phyloP scores from a whole-genome alignment of 2,113 vertebrate genomes.

The Mustelus asterias region DNA sequence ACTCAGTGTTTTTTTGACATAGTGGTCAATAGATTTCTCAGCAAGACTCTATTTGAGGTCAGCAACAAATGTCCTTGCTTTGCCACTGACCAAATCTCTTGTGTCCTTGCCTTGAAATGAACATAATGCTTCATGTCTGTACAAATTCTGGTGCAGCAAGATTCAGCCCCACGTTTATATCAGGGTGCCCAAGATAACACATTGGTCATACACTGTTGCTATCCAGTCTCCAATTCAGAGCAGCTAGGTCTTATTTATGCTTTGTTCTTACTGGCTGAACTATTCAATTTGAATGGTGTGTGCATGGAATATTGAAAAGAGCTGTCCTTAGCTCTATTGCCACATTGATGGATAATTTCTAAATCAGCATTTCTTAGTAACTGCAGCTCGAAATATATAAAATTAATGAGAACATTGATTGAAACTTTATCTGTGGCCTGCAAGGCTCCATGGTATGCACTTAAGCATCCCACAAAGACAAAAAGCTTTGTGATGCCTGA shows the following conservation, averaged over 20 bases:
- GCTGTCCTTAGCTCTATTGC: neutral
- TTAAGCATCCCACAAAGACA: conserved; percentile 9
- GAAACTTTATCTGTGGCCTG: neutral
- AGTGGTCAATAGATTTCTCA: neutral
- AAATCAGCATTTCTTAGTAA: neutral
- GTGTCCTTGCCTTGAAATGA: neutral
- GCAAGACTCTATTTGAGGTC: neutral
- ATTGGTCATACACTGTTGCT: neutral
- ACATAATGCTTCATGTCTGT: neutral
- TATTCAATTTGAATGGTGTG: neutral
- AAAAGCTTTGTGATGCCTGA: neutral
- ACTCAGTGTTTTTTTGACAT: neutral
- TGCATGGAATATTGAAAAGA: neutral
- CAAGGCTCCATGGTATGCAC: neutral
- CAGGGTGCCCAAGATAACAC: neutral
- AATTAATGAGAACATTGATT: conserved; percentile 11
- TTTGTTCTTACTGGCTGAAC: neutral
- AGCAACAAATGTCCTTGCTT: neutral
- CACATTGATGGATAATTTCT: neutral
- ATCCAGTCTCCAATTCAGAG: neutral
- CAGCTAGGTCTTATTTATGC: neutral
- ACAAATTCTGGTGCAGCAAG: neutral
- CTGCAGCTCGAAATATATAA: neutral
- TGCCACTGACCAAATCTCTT: neutral
- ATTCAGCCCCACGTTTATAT: neutral